Percentiles rank a stretch among this genome's conserved stretches.
Evolutionary conservation across 2,888 invertebrate species (phyloP).

Genomic region (Macroteleia sp.): DNA sequence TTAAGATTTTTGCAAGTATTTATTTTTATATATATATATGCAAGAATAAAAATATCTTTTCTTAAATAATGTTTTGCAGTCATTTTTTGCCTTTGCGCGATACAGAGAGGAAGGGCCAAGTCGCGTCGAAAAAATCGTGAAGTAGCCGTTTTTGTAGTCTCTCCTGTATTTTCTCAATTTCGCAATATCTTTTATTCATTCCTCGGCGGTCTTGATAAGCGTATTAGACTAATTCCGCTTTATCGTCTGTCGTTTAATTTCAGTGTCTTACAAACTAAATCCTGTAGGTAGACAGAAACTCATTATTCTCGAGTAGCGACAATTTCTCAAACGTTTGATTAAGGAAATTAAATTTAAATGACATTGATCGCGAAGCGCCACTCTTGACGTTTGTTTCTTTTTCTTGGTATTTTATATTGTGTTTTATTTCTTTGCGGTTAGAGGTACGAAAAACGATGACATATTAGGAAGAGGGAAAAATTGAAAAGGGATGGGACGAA

Average conservation of each 20-base stretch:
- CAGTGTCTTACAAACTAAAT: constrained; percentile 66
- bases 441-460: too few species aligned
- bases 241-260: constrained; percentile 60
- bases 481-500: too few species aligned
- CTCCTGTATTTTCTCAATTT: constrained; percentile 36
- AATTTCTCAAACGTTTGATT: constrained; percentile 63
- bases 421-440: constrained; percentile 9
- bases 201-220: constrained; percentile 55
- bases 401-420: constrained; percentile 25
- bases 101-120: too few species aligned
- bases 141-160: too few species aligned
- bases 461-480: neutral
- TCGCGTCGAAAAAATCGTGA: too few species aligned
- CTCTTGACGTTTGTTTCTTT: constrained; percentile 30
- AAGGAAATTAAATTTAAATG: constrained; percentile 66
- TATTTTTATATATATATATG: too few species aligned
- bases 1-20: too few species aligned
- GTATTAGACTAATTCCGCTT: constrained; percentile 64
- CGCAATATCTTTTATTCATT: constrained; percentile 63
- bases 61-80: too few species aligned
- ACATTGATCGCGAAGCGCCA: constrained; percentile 50
- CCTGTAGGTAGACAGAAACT: constrained; percentile 62
- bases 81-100: too few species aligned
- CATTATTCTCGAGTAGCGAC: constrained; percentile 62
- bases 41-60: too few species aligned